A percentile compares a stretch with the other conserved stretches of the same genome.
These are phyloP conservation scores for Portunus trituberculatus DNA, from an alignment of 1,140 invertebrate species.

Conservation along the genomic window DNA sequence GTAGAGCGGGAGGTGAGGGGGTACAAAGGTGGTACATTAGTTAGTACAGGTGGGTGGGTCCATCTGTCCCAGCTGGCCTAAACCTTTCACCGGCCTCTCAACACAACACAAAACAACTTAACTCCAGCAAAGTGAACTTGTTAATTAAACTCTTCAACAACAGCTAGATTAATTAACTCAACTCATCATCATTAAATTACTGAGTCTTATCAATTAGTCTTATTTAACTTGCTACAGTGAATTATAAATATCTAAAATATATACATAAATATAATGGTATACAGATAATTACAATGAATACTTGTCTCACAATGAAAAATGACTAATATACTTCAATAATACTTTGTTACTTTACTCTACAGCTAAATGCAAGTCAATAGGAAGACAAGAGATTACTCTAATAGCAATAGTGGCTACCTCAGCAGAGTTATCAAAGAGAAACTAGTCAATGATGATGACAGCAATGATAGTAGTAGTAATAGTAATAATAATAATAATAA, in stretches of 20 bases:
- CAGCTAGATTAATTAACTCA: not conserved
- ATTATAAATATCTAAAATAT: not conserved
- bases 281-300: not conserved
- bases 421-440: not conserved
- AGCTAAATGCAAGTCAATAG: not conserved
- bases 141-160: not conserved
- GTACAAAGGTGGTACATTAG: conserved; percentile 60
- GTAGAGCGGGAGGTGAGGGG: conserved; percentile 80
- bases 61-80: conserved; percentile 58
- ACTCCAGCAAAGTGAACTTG: not conserved
- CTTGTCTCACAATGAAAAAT: not conserved
- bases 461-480: not conserved
- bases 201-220: not conserved
- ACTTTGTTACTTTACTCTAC: not conserved
- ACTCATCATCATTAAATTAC: not conserved
- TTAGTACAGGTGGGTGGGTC: conserved; percentile 65
- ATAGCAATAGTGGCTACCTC: not conserved
- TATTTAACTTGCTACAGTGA: not conserved
- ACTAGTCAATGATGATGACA: not conserved
- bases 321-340: not conserved
- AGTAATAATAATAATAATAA: not conserved
- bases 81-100: not conserved
- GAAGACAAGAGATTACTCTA: not conserved
- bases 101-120: not conserved
- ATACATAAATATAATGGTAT: not conserved